Conservation (phyloP, 1,140 invertebrate genomes). For the Hestina assimilis region DNA sequence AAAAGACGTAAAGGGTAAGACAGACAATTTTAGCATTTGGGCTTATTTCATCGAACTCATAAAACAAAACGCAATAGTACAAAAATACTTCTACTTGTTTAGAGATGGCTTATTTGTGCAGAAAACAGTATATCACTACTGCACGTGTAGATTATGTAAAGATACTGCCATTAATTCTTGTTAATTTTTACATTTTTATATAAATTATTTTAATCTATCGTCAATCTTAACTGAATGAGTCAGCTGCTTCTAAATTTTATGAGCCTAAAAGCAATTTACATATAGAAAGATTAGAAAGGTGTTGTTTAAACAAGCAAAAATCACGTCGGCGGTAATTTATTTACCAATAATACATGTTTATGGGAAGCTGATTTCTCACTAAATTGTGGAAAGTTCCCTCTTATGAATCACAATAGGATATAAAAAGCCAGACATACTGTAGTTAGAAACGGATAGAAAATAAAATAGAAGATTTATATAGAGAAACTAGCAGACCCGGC, state of each 20-base stretch:
- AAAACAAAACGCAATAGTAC: too few relatives aligned
- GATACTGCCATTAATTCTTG: too few relatives aligned
- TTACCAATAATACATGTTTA: conserved; percentile 27
- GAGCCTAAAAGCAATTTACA: conserved; percentile 19
- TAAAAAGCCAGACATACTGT: conserved; percentile 1
- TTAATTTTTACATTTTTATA: too few relatives aligned
- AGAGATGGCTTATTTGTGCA: not conserved
- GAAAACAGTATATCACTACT: not conserved
- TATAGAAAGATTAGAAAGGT: conserved; percentile 27
- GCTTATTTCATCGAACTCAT: too few relatives aligned
- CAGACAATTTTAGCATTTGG: too few relatives aligned
- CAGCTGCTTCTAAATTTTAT: conserved; percentile 16
- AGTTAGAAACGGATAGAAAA: too few relatives aligned
- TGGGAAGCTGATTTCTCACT: conserved; percentile 4
- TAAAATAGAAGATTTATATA: too few relatives aligned
- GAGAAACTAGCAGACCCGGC: too few relatives aligned
- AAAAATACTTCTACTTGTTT: too few relatives aligned
- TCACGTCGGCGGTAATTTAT: conserved; percentile 20
- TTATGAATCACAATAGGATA: conserved; percentile 11
- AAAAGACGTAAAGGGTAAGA: too few relatives aligned
- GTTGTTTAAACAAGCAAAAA: conserved; percentile 22
- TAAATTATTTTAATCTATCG: not conserved
- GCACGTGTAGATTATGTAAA: too few relatives aligned
- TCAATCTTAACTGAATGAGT: conserved; percentile 7
- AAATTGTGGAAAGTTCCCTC: conserved; percentile 18